Base-by-base conservation (phyloP, 2,113 vertebrate species). In the Blennius ocellaris region DNA sequence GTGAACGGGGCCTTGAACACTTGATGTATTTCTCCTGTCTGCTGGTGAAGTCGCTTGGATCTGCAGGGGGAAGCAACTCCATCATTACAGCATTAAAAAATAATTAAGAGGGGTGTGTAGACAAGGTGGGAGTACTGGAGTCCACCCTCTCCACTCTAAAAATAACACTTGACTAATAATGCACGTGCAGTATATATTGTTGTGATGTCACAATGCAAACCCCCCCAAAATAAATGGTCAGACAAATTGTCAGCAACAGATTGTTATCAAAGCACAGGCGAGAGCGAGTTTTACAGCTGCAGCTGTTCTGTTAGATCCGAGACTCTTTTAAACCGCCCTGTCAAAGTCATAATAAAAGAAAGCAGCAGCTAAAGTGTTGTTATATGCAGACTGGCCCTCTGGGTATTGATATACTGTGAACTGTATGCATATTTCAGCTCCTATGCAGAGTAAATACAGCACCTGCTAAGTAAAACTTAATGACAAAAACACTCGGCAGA, bases 281-380 rank as follows among this genome's bases (percentile, higher is more conserved):
- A 8, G 48, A 76, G 63, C 67, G 56, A 60, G 76, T 57, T 84
- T 70, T 76, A 84, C 73, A 81, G 71, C 72, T 65, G 56, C 58
- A 77, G 51, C 64, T 67, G 53, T 45, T 69, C 40, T 50, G 53
- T 78, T 50, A 78, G 73, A 81, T 75, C 69, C 60, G 41, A 84
- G 77, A 48, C 36, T 75, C 53, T 75, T n/a, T 73, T 83, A 78
- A 85, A 73, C 61, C 53, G 58, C 61, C 51, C 74, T 69, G 73
- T 77, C 84, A 81, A 40, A 74, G 52, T 82, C 54, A 7, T 47
- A 87, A 78, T 79, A 76, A 78, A 75, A 69, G 55, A 81, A 84
- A 83, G 65, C 69, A 70, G 57, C 53, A 36, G 51, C 53, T 80
- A 43, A 68, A 71, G 75, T 53, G 63, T 61, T 67, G 61, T 65